phyloP scores from a whole-genome alignment of 2,888 invertebrate species.

The Zhuqinia jingwanae region DNA sequence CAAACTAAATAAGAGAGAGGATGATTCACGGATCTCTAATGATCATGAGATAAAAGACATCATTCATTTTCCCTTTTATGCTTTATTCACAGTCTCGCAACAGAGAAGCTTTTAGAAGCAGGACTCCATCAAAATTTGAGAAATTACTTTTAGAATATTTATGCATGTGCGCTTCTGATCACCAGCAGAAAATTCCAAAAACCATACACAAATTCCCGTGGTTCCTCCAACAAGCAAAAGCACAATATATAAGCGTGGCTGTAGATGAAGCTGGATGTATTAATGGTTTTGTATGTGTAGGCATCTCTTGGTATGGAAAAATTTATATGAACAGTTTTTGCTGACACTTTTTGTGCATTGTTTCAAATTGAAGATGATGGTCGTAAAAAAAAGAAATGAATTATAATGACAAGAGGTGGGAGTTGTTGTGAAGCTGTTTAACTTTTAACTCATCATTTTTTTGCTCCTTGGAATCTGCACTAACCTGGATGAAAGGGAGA shows the following conservation, averaged over 20 bases:
- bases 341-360: too few species aligned
- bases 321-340: neutral
- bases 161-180: conserved; percentile 5
- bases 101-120: conserved; percentile 1
- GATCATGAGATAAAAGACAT: conserved; percentile 53
- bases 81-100: conserved; percentile 34
- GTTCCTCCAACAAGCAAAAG: neutral
- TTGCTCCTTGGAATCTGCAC: too few species aligned
- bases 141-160: conserved; percentile 37
- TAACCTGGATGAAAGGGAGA: neutral
- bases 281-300: too few species aligned
- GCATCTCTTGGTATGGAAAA: too few species aligned
- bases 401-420: neutral
- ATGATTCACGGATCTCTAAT: conserved; percentile 55
- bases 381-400: neutral
- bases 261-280: too few species aligned
- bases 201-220: neutral
- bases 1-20: neutral
- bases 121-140: conserved; percentile 55
- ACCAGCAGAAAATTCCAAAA: neutral
- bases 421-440: neutral
- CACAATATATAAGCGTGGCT: too few species aligned
- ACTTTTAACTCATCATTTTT: neutral
- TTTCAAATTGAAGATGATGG: too few species aligned
- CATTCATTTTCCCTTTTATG: conserved; percentile 40